phyloP scores from a whole-genome alignment of 92 coral and sea anemone species.

The Metridium senile region DNA sequence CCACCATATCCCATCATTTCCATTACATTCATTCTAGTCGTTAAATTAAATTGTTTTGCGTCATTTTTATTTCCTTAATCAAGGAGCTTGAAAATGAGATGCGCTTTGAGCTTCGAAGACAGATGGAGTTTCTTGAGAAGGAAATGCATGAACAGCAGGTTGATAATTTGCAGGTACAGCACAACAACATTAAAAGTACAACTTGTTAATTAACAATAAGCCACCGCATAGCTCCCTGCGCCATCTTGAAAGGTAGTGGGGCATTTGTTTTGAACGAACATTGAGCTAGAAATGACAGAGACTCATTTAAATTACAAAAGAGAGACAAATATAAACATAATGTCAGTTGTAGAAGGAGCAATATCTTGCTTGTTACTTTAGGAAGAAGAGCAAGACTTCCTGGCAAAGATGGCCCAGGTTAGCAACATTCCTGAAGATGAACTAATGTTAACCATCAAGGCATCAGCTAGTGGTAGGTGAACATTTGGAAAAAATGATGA shows the following conservation, averaged over 20 bases:
- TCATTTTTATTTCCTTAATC: background rate
- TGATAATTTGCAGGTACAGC: conserved; percentile 72
- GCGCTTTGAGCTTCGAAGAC: conserved; percentile 85
- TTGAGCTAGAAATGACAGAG: no score
- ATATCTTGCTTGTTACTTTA: conserved; percentile 3
- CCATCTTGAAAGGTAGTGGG: no score
- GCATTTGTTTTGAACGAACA: no score
- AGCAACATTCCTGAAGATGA: conserved; percentile 91
- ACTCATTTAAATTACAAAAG: no score
- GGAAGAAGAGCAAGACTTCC: conserved; percentile 86
- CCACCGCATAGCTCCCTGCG: no score
- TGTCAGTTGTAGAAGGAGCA: no score
- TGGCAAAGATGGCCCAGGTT: conserved; percentile 78
- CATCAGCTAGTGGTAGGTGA: conserved; percentile 78
- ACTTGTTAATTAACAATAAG: background rate
- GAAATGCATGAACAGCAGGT: conserved; percentile 81
- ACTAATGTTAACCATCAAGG: conserved; percentile 74
- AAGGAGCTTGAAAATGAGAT: conserved; percentile 90
- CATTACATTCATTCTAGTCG: background rate
- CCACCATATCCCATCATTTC: no score
- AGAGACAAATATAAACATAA: no score
- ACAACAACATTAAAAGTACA: background rate
- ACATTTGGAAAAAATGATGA: background rate
- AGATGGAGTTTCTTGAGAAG: conserved; percentile 67
- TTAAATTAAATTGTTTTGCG: background rate